These are phyloP conservation scores for Dendrocincla tyrannina DNA, from an alignment of 2,797 vertebrate genomes.

Conservation along the genomic window DNA sequence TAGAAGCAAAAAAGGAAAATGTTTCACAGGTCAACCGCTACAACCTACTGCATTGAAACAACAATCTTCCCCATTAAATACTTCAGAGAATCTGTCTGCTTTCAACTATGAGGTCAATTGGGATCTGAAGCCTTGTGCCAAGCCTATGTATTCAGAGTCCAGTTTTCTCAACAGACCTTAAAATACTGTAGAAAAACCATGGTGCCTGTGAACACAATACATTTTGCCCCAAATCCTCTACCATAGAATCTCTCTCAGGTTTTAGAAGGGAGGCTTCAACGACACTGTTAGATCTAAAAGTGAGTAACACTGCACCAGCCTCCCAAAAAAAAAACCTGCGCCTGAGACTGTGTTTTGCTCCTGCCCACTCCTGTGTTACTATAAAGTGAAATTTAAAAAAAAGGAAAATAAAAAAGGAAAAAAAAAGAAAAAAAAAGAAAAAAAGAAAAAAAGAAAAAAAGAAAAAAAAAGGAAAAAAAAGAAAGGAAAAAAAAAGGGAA, in stretches of 20 bases:
- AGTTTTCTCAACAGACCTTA: neutral
- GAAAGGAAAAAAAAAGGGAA: no score
- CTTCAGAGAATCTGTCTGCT: neutral
- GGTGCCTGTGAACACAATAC: neutral
- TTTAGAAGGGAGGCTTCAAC: neutral
- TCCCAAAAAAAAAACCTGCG: neutral
- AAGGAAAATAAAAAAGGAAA: no score
- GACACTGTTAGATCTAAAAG: rapidly evolving
- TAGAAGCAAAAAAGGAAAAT: neutral
- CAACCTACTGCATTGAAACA: neutral
- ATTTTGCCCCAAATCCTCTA: neutral
- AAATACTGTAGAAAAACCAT: neutral
- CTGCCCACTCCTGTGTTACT: rapidly evolving
- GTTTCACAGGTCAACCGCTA: neutral
- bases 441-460: no score
- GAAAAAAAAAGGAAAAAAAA: neutral
- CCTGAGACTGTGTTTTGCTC: neutral
- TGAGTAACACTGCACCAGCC: neutral
- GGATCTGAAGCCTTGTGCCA: neutral
- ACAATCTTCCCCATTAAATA: neutral
- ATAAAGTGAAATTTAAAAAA: neutral
- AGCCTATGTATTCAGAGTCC: neutral
- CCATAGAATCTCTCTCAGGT: neutral
- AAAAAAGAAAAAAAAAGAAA: no score
- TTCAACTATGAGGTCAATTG: neutral